These are phyloP conservation scores for Drosophila borborema DNA, from an alignment of 2,888 invertebrate genomes.

Conservation along the genomic window DNA sequence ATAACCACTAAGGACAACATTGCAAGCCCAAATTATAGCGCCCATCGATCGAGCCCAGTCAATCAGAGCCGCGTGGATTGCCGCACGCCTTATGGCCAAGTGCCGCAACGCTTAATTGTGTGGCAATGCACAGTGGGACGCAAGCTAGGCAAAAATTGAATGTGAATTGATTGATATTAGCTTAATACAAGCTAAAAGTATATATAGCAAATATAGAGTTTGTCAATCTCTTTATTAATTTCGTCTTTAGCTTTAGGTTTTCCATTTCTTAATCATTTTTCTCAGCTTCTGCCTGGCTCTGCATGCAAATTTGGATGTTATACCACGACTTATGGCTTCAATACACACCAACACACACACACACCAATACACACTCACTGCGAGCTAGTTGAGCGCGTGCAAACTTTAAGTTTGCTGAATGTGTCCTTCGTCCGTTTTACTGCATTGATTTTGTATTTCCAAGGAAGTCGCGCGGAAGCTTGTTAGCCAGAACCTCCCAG, in stretches of 20 bases:
- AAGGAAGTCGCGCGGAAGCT: constrained; percentile 78
- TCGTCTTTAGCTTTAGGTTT: not conserved
- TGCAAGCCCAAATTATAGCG: constrained; percentile 57
- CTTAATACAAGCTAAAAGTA: no score
- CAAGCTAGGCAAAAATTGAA: not conserved
- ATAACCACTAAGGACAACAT: constrained; percentile 69
- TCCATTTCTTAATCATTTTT: not conserved
- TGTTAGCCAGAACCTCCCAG: constrained; percentile 54
- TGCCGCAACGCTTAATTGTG: constrained; percentile 24
- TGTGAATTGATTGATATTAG: no score
- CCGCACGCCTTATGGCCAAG: constrained; percentile 17
- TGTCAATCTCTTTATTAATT: not conserved
- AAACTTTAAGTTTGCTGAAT: constrained; percentile 69
- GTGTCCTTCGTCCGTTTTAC: constrained; percentile 65
- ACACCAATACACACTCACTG: not conserved
- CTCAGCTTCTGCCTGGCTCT: constrained; percentile 49
- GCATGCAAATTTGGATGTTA: constrained; percentile 76
- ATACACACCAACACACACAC: constrained; percentile 19
- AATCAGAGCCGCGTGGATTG: constrained; percentile 25
- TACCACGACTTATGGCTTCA: constrained; percentile 48
- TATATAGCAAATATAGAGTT: no score
- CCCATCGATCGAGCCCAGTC: constrained; percentile 54
- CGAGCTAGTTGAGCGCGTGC: constrained; percentile 28
- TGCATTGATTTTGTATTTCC: constrained; percentile 79
- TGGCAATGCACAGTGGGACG: constrained; percentile 29